Base-by-base conservation (phyloP, 1,140 invertebrate species). In the Micrasema minimum region DNA sequence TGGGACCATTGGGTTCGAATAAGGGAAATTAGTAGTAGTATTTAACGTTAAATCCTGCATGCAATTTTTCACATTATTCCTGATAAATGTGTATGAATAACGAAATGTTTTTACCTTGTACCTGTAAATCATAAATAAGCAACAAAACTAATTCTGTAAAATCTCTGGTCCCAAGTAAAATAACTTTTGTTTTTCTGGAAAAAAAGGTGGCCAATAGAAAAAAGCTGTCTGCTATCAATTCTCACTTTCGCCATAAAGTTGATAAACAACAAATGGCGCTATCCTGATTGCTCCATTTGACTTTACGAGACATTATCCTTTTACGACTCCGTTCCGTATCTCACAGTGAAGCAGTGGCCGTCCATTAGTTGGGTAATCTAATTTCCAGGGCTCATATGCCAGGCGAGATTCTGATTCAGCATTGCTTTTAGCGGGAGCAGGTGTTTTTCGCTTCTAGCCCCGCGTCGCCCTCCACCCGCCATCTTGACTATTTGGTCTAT, bases 361-460 rank as follows among this genome's bases (percentile, higher is more conserved):
- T 35, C 43, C 67, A 69, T 62, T 69, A 69, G 67, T 43, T 50
- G 59, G 67, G 59, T 72, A 75, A 75, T 72, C 64, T 43, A 71
- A 75, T 75, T 75, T 75, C 48, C 43, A 23, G 66, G 72, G 71
- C 70, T 46, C 74, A 72, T 72, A 66, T 75, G 70, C 67, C 61
- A 35, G 69, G 38, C 66, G 53, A 59, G 46, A 67, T 20, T 67
- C 74, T 75, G 74, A 75, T 75, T 75, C 74, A 72, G 74, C 74
- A 72, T 38, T 53, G 74, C 74, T 75, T 72, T 75, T 75, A 75
- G 74, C 71, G 74, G 74, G 41, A 50, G 46, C 74, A 75, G 74
- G 74, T 75, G 74, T 37, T 23, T 22, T 31, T 37, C 50, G 53
- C 14, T 20, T 12, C 55, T 41, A 22, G 64, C 62, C 59, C 64